Evolutionary conservation across 2,888 invertebrate species (phyloP).

Genomic region (Slavum lentiscoides): DNA sequence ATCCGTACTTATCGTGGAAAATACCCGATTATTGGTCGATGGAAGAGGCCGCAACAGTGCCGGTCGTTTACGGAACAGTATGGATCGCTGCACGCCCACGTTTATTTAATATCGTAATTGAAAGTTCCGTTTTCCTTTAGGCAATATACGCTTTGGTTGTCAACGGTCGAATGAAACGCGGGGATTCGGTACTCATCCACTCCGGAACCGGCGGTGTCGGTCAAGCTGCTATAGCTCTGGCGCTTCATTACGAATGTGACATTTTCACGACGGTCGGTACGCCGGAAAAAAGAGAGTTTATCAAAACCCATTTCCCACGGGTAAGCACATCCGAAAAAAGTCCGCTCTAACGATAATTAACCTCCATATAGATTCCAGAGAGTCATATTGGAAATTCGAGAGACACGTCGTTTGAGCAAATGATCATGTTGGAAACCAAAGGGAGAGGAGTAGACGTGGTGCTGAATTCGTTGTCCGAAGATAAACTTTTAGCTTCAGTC

Average conservation of each 20-base stretch:
- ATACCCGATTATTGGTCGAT: slow-evolving; percentile 67
- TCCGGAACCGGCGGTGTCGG: slow-evolving; percentile 75
- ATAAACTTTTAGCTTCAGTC: slow-evolving; percentile 77
- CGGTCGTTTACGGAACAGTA: slow-evolving; percentile 68
- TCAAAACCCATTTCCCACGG: slow-evolving; percentile 66
- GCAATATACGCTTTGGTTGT: slow-evolving; percentile 67
- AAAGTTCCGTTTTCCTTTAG: slow-evolving; percentile 58
- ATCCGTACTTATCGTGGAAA: slow-evolving; percentile 63
- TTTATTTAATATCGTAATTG: background rate
- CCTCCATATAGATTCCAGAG: slow-evolving; percentile 61
- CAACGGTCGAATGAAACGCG: slow-evolving; percentile 63
- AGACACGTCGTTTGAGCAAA: slow-evolving; percentile 82
- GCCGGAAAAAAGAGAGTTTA: slow-evolving; percentile 68
- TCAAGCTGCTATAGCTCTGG: slow-evolving; percentile 76
- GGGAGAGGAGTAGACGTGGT: slow-evolving; percentile 90
- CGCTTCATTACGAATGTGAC: slow-evolving; percentile 68
- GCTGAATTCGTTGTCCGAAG: slow-evolving; percentile 88
- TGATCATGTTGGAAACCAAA: slow-evolving; percentile 77
- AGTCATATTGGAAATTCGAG: slow-evolving; percentile 83
- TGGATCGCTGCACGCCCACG: slow-evolving; percentile 33
- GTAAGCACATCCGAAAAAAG: slow-evolving; percentile 54
- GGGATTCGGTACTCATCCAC: slow-evolving; percentile 63
- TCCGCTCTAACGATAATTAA: background rate
- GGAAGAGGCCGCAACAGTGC: slow-evolving; percentile 70
- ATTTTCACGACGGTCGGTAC: slow-evolving; percentile 75